A percentile compares a stretch with the other conserved stretches of the same genome.
Evolutionary conservation across 2,113 vertebrate species (phyloP).

Genomic region (Lathamus discolor): DNA sequence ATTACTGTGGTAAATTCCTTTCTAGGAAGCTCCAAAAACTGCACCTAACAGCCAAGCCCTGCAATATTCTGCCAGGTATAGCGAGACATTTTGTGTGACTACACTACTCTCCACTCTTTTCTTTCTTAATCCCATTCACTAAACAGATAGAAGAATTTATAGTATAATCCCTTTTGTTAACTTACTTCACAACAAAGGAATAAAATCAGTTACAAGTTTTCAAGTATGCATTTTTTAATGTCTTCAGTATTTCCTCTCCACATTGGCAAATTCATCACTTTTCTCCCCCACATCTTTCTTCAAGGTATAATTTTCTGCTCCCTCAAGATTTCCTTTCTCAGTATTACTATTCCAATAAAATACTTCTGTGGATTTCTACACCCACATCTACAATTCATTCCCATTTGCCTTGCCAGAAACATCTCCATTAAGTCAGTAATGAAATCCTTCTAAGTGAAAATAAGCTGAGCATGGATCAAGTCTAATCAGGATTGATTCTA

Average conservation of each 20-base stretch:
- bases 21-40: neutral
- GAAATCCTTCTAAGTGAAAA: neutral
- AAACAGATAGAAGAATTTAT: neutral
- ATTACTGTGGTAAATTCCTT: slow-evolving; percentile 17
- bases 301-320: neutral
- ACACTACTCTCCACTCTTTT: neutral
- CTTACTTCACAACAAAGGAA: neutral
- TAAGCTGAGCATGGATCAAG: neutral
- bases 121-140: neutral
- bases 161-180: neutral
- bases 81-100: neutral
- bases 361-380: neutral
- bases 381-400: neutral
- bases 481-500: neutral
- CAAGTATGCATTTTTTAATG: neutral
- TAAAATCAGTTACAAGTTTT: neutral
- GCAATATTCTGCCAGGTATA: neutral
- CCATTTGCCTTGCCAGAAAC: neutral
- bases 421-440: neutral
- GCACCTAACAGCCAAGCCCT: neutral
- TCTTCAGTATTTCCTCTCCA: neutral
- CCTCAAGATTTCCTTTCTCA: neutral
- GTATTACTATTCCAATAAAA: neutral
- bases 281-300: neutral
- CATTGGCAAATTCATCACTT: neutral